A percentile compares a stretch with the other conserved stretches of the same genome.
Evolutionary conservation across 2,888 invertebrate species (phyloP).

Genomic region (Cantharis rustica): DNA sequence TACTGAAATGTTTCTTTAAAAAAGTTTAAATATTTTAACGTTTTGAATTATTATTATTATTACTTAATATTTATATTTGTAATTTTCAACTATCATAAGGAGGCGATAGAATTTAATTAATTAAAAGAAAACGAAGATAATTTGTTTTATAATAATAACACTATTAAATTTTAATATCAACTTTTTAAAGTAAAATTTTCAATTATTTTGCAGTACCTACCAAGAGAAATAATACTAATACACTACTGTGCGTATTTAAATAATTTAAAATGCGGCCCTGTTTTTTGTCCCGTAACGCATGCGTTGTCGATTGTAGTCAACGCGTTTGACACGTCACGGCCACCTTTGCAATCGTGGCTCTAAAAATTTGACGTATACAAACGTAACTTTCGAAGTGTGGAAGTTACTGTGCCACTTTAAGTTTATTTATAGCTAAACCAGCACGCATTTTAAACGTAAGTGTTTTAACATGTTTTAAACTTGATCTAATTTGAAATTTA

Average conservation of each 20-base stretch:
- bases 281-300: neutral
- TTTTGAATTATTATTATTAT: too few species aligned
- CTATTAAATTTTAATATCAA: too few species aligned
- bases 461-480: neutral
- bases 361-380: slow-evolving; percentile 13
- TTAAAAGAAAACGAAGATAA: too few species aligned
- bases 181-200: too few species aligned
- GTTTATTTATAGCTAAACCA: neutral
- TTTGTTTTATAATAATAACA: too few species aligned
- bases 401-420: neutral
- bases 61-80: too few species aligned
- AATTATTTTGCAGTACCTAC: too few species aligned
- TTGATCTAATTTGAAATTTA: neutral
- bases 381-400: slow-evolving; percentile 1
- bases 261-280: neutral
- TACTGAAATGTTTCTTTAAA: too few species aligned
- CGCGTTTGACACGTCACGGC: slow-evolving; percentile 25
- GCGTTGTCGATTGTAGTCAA: neutral
- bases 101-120: too few species aligned
- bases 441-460: neutral
- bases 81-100: too few species aligned
- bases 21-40: too few species aligned
- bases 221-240: neutral
- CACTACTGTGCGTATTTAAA: neutral
- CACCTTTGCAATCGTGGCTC: slow-evolving; percentile 30